These are phyloP conservation scores for Vombatus ursinus DNA, from an alignment of 2,113 vertebrate species.

Conservation along the genomic window DNA sequence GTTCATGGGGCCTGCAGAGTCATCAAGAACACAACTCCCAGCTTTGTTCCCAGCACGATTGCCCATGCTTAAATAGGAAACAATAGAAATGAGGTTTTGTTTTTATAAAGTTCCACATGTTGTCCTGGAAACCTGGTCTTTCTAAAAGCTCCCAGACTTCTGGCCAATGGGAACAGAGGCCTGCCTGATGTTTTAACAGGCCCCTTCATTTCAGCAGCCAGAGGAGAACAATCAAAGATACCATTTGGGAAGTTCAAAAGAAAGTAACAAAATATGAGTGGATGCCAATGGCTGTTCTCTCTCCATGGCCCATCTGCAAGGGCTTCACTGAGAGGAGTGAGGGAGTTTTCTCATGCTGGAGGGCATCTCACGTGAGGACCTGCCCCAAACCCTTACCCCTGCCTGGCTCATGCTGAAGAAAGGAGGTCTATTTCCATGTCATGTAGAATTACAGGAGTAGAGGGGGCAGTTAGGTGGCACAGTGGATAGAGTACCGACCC, in stretches of 20 bases:
- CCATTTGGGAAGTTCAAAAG: constrained; percentile 41
- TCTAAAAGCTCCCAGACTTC: constrained; percentile 69
- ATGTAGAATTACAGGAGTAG: background rate
- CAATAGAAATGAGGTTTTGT: constrained; percentile 71
- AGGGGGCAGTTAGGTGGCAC: no score
- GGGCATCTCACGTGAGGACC: background rate
- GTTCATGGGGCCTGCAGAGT: constrained; percentile 46
- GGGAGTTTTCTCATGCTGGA: background rate
- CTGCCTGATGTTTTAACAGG: constrained; percentile 58
- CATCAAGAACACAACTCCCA: constrained; percentile 68
- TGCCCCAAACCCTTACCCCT: background rate
- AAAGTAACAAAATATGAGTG: constrained; percentile 30
- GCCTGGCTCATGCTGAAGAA: background rate
- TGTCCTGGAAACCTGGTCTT: constrained; percentile 74
- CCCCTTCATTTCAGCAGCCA: background rate
- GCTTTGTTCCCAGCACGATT: constrained; percentile 67
- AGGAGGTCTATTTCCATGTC: background rate
- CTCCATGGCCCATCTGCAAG: background rate
- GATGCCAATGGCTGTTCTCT: constrained; percentile 38
- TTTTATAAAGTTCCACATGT: constrained; percentile 65
- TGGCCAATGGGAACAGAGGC: constrained; percentile 55
- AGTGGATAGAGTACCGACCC: no score
- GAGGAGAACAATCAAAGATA: constrained; percentile 54
- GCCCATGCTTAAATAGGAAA: constrained; percentile 66
- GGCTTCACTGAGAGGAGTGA: background rate